Conservation (phyloP, 2,888 invertebrate genomes). For the Eristalis arbustorum region DNA sequence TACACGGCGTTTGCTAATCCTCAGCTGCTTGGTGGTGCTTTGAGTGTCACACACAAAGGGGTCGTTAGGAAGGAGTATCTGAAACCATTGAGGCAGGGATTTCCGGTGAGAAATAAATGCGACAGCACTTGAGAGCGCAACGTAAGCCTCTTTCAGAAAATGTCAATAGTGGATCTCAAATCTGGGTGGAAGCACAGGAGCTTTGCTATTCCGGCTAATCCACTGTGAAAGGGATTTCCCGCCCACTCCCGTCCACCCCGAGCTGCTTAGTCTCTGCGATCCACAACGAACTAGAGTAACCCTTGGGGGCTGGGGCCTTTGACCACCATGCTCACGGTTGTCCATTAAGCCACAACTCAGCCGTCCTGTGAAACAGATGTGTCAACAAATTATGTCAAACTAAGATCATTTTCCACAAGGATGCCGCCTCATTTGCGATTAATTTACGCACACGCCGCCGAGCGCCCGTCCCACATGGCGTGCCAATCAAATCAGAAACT, state of each 20-base stretch:
- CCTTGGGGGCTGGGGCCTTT: too few relatives aligned
- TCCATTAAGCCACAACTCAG: constrained; percentile 9
- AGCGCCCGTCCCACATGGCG: constrained; percentile 11
- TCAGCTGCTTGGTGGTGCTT: constrained; percentile 24
- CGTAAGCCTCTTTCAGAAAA: constrained; percentile 15
- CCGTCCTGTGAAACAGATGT: constrained; percentile 4
- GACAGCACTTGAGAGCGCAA: background rate
- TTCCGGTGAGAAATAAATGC: constrained; percentile 11
- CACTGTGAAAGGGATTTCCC: constrained; percentile 11
- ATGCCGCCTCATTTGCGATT: constrained; percentile 15
- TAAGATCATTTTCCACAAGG: background rate
- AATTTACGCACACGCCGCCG: constrained; percentile 8
- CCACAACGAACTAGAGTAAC: background rate
- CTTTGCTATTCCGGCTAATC: constrained; percentile 13
- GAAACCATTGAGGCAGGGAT: background rate
- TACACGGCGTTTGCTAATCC: constrained; percentile 35
- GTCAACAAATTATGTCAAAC: constrained; percentile 22
- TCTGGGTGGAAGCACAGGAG: background rate
- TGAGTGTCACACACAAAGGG: constrained; percentile 6
- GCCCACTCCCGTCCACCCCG: background rate
- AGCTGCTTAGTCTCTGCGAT: constrained; percentile 4
- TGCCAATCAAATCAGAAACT: constrained; percentile 21
- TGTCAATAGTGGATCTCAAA: constrained; percentile 1
- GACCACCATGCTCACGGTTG: background rate
- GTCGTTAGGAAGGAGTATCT: constrained; percentile 5